A percentile compares a stretch with the other conserved stretches of the same genome.
Evolutionary conservation across 2,888 invertebrate species (phyloP).

Genomic region (Pollenia labialis): DNA sequence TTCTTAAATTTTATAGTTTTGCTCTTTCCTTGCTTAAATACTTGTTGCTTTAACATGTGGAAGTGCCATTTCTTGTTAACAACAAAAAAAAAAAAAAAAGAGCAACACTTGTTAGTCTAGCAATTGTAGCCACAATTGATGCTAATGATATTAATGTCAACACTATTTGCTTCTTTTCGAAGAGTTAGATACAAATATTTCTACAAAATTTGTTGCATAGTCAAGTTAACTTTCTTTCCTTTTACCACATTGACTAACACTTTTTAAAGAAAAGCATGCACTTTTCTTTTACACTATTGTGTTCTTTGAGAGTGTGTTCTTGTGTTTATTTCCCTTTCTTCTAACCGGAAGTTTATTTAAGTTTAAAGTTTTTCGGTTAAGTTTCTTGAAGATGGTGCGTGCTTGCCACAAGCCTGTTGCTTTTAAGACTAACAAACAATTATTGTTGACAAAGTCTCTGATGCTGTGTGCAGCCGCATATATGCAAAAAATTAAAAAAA

Average conservation of each 20-base stretch:
- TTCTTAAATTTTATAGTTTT: too few species aligned
- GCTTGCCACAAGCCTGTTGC: slow-evolving; percentile 73
- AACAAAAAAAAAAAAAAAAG: slow-evolving; percentile 46
- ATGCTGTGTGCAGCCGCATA: slow-evolving; percentile 70
- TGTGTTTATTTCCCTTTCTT: slow-evolving; percentile 1
- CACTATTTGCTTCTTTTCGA: slow-evolving; percentile 41
- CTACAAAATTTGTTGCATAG: slow-evolving; percentile 21
- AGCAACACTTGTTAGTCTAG: slow-evolving; percentile 72
- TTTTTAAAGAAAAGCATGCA: background rate
- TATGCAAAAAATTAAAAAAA: slow-evolving; percentile 57
- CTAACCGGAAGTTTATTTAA: slow-evolving; percentile 48
- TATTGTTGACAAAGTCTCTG: slow-evolving; percentile 73
- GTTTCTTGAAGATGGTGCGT: slow-evolving; percentile 69
- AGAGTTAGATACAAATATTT: background rate
- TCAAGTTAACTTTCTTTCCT: background rate
- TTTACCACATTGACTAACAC: background rate
- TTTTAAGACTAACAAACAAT: slow-evolving; percentile 72
- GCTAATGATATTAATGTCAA: slow-evolving; percentile 71
- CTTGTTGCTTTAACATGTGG: slow-evolving; percentile 59
- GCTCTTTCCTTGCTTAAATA: slow-evolving; percentile 54
- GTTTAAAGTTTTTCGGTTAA: slow-evolving; percentile 55
- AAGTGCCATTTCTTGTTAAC: slow-evolving; percentile 15
- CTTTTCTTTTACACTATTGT: background rate
- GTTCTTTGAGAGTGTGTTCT: background rate
- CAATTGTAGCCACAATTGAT: slow-evolving; percentile 67